A percentile compares a stretch with the other conserved stretches of the same genome.
These are phyloP conservation scores for Montifringilla adamsi DNA, from an alignment of 2,113 vertebrate genomes.

Conservation along the genomic window DNA sequence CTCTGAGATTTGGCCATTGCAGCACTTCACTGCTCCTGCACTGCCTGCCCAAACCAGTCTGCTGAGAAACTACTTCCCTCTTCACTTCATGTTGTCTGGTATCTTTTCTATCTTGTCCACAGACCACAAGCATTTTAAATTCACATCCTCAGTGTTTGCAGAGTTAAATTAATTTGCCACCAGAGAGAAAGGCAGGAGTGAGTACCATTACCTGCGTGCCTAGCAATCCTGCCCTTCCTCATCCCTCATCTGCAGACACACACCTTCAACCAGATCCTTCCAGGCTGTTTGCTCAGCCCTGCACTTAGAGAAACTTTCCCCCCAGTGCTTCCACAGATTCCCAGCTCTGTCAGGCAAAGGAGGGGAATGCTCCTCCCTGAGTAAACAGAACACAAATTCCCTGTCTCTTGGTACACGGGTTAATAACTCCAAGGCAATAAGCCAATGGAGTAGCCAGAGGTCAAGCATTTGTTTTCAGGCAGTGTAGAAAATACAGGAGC, in stretches of 20 bases:
- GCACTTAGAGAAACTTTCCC: background rate
- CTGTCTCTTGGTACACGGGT: background rate
- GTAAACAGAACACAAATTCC: conserved; percentile 14
- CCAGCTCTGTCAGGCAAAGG: background rate
- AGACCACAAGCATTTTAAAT: background rate
- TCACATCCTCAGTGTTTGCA: background rate
- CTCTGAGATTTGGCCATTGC: background rate
- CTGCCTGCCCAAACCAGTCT: background rate
- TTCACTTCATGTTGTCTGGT: background rate
- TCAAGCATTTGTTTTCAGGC: conserved; percentile 39
- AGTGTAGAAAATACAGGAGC: background rate
- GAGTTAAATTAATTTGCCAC: background rate
- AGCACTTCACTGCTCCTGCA: background rate
- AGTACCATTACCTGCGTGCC: background rate
- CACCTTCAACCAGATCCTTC: background rate
- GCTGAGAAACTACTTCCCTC: background rate
- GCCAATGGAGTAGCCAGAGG: conserved; percentile 1
- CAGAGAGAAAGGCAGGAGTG: background rate
- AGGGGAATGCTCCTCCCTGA: background rate
- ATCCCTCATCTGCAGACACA: background rate
- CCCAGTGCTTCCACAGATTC: background rate
- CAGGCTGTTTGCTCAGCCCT: background rate
- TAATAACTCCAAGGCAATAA: conserved; percentile 19
- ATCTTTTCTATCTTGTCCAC: background rate
- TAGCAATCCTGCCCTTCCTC: background rate